Evolutionary conservation across 2,888 invertebrate genomes (phyloP), one percentile per base, ranked within the genome.

Genomic region (Phania funesta): DNA sequence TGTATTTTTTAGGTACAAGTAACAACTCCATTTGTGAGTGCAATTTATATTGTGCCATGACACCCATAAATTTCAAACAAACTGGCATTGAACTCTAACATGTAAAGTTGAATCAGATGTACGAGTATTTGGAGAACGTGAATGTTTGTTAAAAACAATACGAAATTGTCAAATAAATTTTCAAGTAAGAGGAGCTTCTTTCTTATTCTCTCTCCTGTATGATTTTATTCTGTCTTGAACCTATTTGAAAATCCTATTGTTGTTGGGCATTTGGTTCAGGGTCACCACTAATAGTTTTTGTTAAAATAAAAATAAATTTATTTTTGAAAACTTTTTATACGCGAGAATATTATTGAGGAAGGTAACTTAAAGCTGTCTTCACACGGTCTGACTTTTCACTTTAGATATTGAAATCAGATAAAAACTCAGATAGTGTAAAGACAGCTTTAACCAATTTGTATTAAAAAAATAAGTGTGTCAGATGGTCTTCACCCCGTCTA

Each of bases 1-100:
- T 67, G 54, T 68, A 50, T 68, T 26, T 48, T 67, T n/a, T n/a
- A n/a, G n/a, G n/a, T n/a, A 48, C 4, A 60, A 50, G 8, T 64
- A 71, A 81, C 76, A 81, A 81, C 80, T 81, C 60, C 76, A 76
- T 81, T 81, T 62, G 62, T 3, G 73, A 81, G 73, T 68, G 68
- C 81, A 81, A 68, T 81, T 77, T 81, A 81, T 73, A 77, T 77
- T 81, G 67, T 73, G 68, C 64, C 81, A 68, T 81, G 73, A 77
- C 81, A 81, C 77, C 68, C 81, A 81, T 81, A 77, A 81, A 81
- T 81, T 74, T 73, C 54, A 48, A 77, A 44, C 64, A 35, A 54
- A 81, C 77, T 74, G 77, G 74, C 73, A 81, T 81, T 81, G 81
- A 81, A 81, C 81, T 73, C 77, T 64, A 56, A 67, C 60, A 67